Percentiles rank a stretch among this genome's conserved stretches.
phyloP scores from a whole-genome alignment of 2,797 vertebrate species.

The Carcharodon carcharias region DNA sequence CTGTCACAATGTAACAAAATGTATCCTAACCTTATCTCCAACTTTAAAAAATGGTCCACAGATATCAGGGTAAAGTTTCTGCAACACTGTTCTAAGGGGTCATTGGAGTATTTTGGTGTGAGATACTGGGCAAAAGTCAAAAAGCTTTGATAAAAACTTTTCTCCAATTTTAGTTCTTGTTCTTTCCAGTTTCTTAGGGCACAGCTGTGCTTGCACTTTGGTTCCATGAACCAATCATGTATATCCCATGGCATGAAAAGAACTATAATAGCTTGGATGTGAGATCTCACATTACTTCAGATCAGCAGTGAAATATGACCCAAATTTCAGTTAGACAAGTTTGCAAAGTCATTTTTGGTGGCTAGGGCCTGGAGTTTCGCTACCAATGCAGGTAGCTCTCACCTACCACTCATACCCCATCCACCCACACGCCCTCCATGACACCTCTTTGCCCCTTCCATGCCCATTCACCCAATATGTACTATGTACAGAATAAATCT shows the following conservation, averaged over 20 bases:
- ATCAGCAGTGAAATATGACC: background rate
- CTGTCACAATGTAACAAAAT: background rate
- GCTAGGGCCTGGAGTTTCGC: too few relatives aligned
- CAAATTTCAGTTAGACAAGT: too few relatives aligned
- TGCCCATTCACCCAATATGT: too few relatives aligned
- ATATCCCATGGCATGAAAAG: background rate
- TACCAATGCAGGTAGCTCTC: too few relatives aligned
- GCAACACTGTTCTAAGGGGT: background rate
- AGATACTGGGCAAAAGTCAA: background rate
- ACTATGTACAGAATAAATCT: too few relatives aligned
- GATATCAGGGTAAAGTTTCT: background rate
- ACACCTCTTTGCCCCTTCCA: too few relatives aligned
- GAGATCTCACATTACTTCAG: background rate
- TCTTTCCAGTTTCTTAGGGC: background rate
- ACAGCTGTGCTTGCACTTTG: background rate
- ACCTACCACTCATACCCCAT: too few relatives aligned
- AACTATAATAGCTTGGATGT: background rate
- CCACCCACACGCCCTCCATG: too few relatives aligned
- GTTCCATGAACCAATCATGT: background rate
- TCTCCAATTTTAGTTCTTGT: background rate
- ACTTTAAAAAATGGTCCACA: background rate
- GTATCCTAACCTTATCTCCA: too few relatives aligned
- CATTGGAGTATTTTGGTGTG: background rate
- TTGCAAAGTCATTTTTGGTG: too few relatives aligned
- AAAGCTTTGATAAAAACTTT: background rate